These are phyloP conservation scores for Mustela lutreola DNA, from an alignment of 2,113 vertebrate genomes.

Conservation along the genomic window DNA sequence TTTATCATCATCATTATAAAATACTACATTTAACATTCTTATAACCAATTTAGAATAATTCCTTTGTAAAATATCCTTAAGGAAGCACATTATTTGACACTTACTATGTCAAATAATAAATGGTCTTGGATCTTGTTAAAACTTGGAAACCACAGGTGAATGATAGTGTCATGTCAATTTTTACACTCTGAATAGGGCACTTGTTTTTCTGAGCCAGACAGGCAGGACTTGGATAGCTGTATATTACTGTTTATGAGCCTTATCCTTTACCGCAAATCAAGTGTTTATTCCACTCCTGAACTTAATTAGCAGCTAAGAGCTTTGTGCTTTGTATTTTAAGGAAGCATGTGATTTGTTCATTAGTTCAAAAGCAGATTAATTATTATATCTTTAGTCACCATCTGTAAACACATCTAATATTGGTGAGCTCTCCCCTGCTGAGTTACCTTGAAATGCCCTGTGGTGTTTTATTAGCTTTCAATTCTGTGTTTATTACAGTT, in stretches of 20 bases:
- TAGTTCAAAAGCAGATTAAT: slow-evolving; percentile 84
- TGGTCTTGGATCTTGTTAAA: slow-evolving; percentile 5
- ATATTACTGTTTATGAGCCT: slow-evolving; percentile 77
- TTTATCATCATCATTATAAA: slow-evolving; percentile 54
- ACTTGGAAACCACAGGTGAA: slow-evolving; percentile 26
- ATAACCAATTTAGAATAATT: slow-evolving; percentile 9
- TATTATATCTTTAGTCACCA: slow-evolving; percentile 83
- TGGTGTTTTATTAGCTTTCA: slow-evolving; percentile 83
- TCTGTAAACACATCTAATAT: slow-evolving; percentile 81
- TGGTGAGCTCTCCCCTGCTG: slow-evolving; percentile 78
- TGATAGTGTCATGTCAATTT: slow-evolving; percentile 36
- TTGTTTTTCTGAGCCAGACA: slow-evolving; percentile 52
- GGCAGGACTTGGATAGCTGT: slow-evolving; percentile 47
- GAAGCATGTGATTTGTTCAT: slow-evolving; percentile 84
- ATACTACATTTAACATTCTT: slow-evolving; percentile 33
- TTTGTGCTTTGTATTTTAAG: slow-evolving; percentile 84
- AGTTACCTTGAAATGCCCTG: slow-evolving; percentile 83
- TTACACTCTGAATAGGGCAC: slow-evolving; percentile 44
- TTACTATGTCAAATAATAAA: slow-evolving; percentile 17
- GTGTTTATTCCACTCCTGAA: slow-evolving; percentile 82
- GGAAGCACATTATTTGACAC: neutral
- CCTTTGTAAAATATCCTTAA: slow-evolving; percentile 51
- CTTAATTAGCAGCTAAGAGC: slow-evolving; percentile 84
- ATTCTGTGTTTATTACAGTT: slow-evolving; percentile 81
- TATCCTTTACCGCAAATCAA: slow-evolving; percentile 78